Evolutionary conservation across 2,113 vertebrate species (phyloP).

Genomic region (Thinocorus orbignyianus): DNA sequence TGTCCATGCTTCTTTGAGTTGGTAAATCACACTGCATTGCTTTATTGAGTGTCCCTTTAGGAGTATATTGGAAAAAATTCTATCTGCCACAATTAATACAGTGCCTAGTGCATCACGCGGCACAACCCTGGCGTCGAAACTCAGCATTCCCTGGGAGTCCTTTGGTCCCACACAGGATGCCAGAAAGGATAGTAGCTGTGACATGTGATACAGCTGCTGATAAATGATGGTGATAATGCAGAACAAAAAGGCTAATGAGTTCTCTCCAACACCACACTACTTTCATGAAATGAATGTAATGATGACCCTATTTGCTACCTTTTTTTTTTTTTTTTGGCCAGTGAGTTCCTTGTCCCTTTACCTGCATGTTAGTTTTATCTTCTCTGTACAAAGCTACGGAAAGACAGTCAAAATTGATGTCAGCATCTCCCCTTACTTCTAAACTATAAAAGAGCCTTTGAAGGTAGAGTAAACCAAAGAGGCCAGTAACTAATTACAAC

Average conservation of each 20-base stretch:
- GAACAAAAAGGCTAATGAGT: constrained; percentile 55
- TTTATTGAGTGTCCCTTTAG: constrained; percentile 62
- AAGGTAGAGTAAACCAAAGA: constrained; percentile 48
- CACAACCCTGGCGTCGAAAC: neutral
- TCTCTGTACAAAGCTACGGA: neutral
- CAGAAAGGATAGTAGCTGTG: constrained; percentile 50
- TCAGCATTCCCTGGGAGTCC: neutral
- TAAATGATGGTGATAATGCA: constrained; percentile 49
- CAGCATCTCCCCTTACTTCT: constrained; percentile 31
- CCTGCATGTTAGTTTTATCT: constrained; percentile 5
- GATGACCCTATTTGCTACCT: constrained; percentile 26
- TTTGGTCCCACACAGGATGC: constrained; percentile 24
- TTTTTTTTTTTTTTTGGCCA: neutral
- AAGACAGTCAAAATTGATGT: constrained; percentile 42
- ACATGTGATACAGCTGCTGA: constrained; percentile 43
- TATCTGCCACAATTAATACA: constrained; percentile 67
- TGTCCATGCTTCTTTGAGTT: constrained; percentile 41
- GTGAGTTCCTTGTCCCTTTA: constrained; percentile 12
- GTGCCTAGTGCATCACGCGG: constrained; percentile 22
- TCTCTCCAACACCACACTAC: constrained; percentile 2
- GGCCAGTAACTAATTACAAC: constrained; percentile 46
- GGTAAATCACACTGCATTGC: constrained; percentile 58
- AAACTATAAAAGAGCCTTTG: constrained; percentile 22
- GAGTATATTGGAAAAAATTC: constrained; percentile 62
- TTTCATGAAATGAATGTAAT: constrained; percentile 32